These are phyloP conservation scores for Esox masquinongy DNA, from an alignment of 2,797 vertebrate genomes.

Conservation along the genomic window DNA sequence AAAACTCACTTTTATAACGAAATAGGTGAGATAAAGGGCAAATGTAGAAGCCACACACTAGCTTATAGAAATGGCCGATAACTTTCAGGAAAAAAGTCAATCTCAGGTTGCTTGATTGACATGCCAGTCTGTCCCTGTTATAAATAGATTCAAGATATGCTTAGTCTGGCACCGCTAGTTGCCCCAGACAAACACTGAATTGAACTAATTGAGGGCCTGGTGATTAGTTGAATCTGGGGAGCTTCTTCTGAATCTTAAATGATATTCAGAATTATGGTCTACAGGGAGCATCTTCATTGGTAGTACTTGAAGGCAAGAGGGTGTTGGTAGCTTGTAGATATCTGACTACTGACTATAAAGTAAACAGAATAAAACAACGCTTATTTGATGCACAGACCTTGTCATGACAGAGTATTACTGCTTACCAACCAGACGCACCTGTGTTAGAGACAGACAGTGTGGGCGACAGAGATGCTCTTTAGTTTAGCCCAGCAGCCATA, in stretches of 20 bases:
- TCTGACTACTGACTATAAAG: background rate
- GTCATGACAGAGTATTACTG: background rate
- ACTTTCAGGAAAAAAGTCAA: no score
- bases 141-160: background rate
- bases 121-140: background rate
- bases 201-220: no score
- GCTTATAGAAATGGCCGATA: background rate
- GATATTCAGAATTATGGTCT: no score
- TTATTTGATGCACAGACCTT: background rate
- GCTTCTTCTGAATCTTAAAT: no score
- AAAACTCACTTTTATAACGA: background rate
- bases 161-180: no score
- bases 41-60: background rate
- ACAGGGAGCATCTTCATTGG: no score
- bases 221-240: no score
- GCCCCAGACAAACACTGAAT: no score
- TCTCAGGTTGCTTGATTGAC: constrained; percentile 1
- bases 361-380: background rate
- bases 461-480: background rate
- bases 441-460: background rate
- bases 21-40: background rate
- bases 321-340: background rate
- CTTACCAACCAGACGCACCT: background rate
- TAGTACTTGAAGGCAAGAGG: no score
- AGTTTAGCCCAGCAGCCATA: background rate